Percentiles rank a stretch among this genome's conserved stretches.
phyloP scores from a whole-genome alignment of 1,140 invertebrate genomes.

The Ridgeia piscesae region DNA sequence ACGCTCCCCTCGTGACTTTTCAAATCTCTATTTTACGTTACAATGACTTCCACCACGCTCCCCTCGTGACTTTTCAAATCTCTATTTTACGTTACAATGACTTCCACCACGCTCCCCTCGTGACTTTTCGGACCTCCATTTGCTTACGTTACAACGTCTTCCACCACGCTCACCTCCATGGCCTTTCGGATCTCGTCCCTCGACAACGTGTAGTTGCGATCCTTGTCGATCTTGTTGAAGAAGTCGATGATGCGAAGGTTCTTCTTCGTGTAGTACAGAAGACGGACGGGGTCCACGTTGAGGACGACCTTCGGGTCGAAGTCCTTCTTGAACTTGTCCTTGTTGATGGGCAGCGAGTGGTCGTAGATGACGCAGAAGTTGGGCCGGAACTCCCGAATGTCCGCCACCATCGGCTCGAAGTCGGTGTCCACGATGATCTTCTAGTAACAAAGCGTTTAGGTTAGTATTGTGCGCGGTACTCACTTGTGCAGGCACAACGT shows the following conservation, averaged over 20 bases:
- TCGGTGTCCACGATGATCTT: constrained; percentile 43
- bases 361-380: constrained; percentile 38
- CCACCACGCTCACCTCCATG: constrained; percentile 37
- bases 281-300: constrained; percentile 45
- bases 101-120: not conserved
- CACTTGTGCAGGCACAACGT: too few relatives aligned
- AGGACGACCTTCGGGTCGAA: constrained; percentile 39
- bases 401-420: constrained; percentile 36
- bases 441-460: too few relatives aligned
- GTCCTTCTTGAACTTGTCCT: constrained; percentile 23
- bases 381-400: constrained; percentile 33
- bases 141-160: too few relatives aligned
- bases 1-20: too few relatives aligned
- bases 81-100: too few relatives aligned
- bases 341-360: constrained; percentile 35
- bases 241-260: constrained; percentile 45
- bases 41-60: not conserved
- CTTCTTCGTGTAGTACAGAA: constrained; percentile 45
- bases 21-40: too few relatives aligned
- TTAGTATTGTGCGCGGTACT: too few relatives aligned
- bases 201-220: constrained; percentile 32
- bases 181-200: constrained; percentile 42
- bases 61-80: too few relatives aligned
- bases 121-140: too few relatives aligned
- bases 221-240: constrained; percentile 42